phyloP scores from a whole-genome alignment of 2,888 invertebrate species.

The Carabus problematicus region DNA sequence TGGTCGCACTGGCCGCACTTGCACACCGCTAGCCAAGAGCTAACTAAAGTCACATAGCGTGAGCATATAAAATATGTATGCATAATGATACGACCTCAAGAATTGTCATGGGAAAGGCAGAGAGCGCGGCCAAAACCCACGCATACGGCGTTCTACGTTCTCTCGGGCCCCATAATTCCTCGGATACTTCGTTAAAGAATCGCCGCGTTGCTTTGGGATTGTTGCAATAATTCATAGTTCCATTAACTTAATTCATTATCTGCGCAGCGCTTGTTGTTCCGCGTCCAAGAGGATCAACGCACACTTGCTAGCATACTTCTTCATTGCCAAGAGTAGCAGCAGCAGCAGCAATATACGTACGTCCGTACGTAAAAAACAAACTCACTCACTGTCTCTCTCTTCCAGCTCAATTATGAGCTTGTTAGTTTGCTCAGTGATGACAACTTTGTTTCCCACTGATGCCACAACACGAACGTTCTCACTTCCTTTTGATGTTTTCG shows the following conservation, averaged over 20 bases:
- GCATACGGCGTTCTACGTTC: conserved; percentile 8
- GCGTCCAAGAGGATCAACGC: conserved; percentile 2
- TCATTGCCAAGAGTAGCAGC: not conserved
- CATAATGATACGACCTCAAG: conserved; percentile 30
- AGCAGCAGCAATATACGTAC: too few species aligned
- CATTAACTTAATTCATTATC: conserved; percentile 25
- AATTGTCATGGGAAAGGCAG: conserved; percentile 26
- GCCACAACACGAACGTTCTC: conserved; percentile 29
- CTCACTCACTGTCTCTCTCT: too few species aligned
- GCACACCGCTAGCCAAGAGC: conserved; percentile 3
- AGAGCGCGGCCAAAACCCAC: conserved; percentile 22
- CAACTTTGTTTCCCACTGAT: conserved; percentile 20
- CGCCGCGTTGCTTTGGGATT: conserved; percentile 20
- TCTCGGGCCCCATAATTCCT: conserved; percentile 27
- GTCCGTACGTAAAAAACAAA: too few species aligned
- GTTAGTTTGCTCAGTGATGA: conserved; percentile 25
- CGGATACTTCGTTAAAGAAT: conserved; percentile 25
- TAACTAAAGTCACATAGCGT: conserved; percentile 9
- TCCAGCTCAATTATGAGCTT: conserved; percentile 23
- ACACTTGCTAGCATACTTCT: not conserved
- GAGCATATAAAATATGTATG: conserved; percentile 29
- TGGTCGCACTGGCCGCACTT: not conserved
- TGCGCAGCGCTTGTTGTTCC: conserved; percentile 2
- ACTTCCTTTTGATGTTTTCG: conserved; percentile 36
- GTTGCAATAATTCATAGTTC: conserved; percentile 25